Base-by-base conservation (phyloP, 2,888 invertebrate genomes). In the Epirrita christyi region DNA sequence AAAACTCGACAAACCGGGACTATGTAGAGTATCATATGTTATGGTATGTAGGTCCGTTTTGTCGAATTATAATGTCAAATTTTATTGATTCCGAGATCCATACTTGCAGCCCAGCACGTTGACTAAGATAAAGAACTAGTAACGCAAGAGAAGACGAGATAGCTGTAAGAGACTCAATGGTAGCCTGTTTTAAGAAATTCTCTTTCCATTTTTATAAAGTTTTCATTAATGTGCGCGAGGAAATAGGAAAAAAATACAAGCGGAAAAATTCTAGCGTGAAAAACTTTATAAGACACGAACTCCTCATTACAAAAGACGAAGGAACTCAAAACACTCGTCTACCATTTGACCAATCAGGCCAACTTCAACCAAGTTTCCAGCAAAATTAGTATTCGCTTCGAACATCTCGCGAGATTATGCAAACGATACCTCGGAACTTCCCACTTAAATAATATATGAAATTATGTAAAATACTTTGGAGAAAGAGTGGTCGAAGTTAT, bases 401-500 rank as follows among this genome's bases (percentile, higher is more conserved):
- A 62, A 65, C 54, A 71, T 59, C 57, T 64, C 63, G 65, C 45
- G 58, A 66, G 72, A 79, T 81, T 80, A 81, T 80, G 80, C 69
- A 76, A 79, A 80, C 69, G 61, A 45, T 65, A 55, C 64, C 55
- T 48, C 55, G 55, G 59, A 76, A 79, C 68, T 80, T 78, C 63
- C 68, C 71, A 79, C 76, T 78, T 81, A 78, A 78, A 80, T 77
- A 80, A 80, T 80, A 79, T 80, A 78, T 80, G 79, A 75, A 81
- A 78, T 81, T 80, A 80, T 80, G 78, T 73, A 76, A 78, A 80
- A 74, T 70, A 64, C 64, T 58, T 60, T 7, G 62, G 58, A 66
- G 66, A 68, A 68, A 63, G 64, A 64, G 64, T 68, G 70, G 70
- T 53, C 54, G 61, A 71, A 75, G 72, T 75, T 75, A 66, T 68